These are phyloP conservation scores for Patella ulyssiponensis DNA, from an alignment of 2,888 invertebrate genomes.

Conservation along the genomic window DNA sequence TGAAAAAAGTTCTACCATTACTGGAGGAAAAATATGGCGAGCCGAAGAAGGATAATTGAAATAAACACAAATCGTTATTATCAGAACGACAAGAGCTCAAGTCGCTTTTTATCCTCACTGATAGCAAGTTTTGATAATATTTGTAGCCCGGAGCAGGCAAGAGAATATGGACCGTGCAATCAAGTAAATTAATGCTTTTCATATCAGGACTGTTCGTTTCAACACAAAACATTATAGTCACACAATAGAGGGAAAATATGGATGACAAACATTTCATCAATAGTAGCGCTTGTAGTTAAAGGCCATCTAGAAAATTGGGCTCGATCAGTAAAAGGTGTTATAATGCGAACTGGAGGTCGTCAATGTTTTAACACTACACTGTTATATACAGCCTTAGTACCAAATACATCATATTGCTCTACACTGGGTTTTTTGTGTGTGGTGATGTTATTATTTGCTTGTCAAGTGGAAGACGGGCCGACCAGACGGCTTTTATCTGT, in stretches of 20 bases:
- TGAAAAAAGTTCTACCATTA: too few relatives aligned
- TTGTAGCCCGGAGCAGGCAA: constrained; percentile 3
- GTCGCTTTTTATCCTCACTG: neutral
- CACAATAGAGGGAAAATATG: neutral
- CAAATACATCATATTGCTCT: too few relatives aligned
- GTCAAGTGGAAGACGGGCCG: too few relatives aligned
- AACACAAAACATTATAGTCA: neutral
- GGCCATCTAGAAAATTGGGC: neutral
- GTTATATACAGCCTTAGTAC: too few relatives aligned
- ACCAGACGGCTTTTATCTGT: too few relatives aligned
- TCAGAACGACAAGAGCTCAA: constrained; percentile 3
- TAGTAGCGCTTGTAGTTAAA: neutral
- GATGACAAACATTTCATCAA: neutral
- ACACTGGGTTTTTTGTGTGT: too few relatives aligned
- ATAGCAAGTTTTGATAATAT: neutral
- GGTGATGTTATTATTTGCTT: too few relatives aligned
- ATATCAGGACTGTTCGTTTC: constrained; percentile 1
- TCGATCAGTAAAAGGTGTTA: neutral
- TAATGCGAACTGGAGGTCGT: too few relatives aligned
- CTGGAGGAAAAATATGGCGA: neutral
- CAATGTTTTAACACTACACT: too few relatives aligned
- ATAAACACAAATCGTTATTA: constrained; percentile 8
- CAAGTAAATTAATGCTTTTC: constrained; percentile 11
- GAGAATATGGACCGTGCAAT: constrained; percentile 5
- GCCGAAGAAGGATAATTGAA: neutral